Percentiles rank a stretch among this genome's conserved stretches.
Conservation (phyloP, 2,113 vertebrate species). For the Bambusicola thoracicus region DNA sequence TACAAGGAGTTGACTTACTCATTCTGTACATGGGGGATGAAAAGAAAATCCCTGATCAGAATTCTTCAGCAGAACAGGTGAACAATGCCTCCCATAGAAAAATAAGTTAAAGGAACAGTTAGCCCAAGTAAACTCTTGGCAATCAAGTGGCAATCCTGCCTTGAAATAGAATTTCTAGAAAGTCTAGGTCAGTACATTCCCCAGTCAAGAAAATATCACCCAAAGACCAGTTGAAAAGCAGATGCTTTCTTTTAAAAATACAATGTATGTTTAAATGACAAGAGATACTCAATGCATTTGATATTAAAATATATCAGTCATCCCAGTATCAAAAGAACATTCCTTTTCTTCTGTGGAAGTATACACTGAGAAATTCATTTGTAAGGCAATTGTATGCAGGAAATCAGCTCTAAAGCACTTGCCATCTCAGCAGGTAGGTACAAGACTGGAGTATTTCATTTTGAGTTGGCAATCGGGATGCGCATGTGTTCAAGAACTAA, state of each 20-base stretch:
- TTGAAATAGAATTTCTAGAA: not conserved
- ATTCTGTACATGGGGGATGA: not conserved
- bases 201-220: not conserved
- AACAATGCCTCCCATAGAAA: not conserved
- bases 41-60: not conserved
- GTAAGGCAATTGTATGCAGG: not conserved
- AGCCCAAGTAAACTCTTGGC: not conserved
- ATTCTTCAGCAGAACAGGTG: not conserved
- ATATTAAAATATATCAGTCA: not conserved
- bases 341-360: not conserved
- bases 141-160: not conserved
- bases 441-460: not conserved
- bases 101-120: not conserved
- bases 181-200: not conserved
- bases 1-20: not conserved
- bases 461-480: not conserved
- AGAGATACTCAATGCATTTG: not conserved
- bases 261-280: not conserved
- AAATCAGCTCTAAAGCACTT: not conserved
- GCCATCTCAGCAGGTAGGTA: not conserved
- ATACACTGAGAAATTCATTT: not conserved
- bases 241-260: not conserved
- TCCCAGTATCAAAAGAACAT: not conserved
- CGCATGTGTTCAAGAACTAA: not conserved
- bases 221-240: not conserved